Conservation (phyloP, 2,888 invertebrate species). For the Polylopha cassiicola region DNA sequence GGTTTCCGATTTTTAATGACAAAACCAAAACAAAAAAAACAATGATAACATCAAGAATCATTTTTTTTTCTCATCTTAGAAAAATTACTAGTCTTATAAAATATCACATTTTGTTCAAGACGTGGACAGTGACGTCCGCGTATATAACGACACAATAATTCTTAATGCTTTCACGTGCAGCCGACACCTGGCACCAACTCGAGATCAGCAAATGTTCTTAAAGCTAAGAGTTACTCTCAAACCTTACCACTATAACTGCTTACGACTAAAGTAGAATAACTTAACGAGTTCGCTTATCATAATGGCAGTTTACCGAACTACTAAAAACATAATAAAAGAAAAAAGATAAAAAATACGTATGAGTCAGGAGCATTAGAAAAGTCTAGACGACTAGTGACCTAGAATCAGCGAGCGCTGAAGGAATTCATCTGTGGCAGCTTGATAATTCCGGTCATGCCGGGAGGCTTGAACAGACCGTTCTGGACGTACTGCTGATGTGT, state of each 20-base stretch:
- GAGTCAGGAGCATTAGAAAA: conserved; percentile 34
- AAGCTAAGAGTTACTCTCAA: conserved; percentile 60
- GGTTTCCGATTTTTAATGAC: conserved; percentile 69
- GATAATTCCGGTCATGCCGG: conserved; percentile 55
- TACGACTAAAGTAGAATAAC: conserved; percentile 61
- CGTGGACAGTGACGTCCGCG: conserved; percentile 73
- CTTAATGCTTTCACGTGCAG: conserved; percentile 72
- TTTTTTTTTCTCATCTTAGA: conserved; percentile 56
- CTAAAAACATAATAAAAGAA: conserved; percentile 51
- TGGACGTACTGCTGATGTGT: conserved; percentile 42
- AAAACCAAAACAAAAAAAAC: conserved; percentile 46
- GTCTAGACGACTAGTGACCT: conserved; percentile 41
- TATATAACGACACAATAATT: conserved; percentile 73
- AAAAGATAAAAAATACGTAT: conserved; percentile 49
- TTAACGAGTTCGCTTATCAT: conserved; percentile 62
- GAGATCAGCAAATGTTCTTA: conserved; percentile 73
- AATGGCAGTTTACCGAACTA: conserved; percentile 67
- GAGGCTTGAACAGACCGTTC: conserved; percentile 50
- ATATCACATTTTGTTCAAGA: conserved; percentile 75
- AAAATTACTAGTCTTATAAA: conserved; percentile 69
- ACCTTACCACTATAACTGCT: conserved; percentile 62
- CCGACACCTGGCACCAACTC: conserved; percentile 65
- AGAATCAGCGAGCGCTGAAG: conserved; percentile 47
- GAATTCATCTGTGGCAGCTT: conserved; percentile 56
- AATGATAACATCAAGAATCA: conserved; percentile 77